Percentiles rank a stretch among this genome's conserved stretches.
phyloP scores from a whole-genome alignment of 1,140 invertebrate species.

The Anadara kagoshimensis region DNA sequence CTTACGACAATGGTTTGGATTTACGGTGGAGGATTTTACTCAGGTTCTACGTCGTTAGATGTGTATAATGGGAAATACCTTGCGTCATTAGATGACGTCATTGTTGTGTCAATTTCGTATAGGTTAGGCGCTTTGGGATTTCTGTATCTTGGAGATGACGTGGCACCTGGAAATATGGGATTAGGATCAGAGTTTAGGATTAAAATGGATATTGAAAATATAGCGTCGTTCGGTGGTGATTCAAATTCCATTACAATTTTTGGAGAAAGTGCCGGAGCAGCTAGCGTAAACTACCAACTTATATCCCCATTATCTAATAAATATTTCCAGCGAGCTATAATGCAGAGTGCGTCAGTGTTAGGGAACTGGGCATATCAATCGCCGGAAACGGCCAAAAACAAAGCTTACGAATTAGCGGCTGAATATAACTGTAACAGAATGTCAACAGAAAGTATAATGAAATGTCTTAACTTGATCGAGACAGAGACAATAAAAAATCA shows the following conservation, averaged over 20 bases:
- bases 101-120: too few relatives aligned
- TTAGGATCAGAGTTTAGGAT: constrained; percentile 80
- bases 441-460: background rate
- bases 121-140: constrained; percentile 82
- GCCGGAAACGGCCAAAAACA: constrained; percentile 84
- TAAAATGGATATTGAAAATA: constrained; percentile 84
- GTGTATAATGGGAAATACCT: constrained; percentile 88
- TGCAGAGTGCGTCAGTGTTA: constrained; percentile 78
- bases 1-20: constrained; percentile 95
- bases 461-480: constrained; percentile 76
- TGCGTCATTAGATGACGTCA: constrained; percentile 84
- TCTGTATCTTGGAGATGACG: constrained; percentile 78
- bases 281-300: constrained; percentile 91
- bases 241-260: constrained; percentile 80
- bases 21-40: constrained; percentile 94
- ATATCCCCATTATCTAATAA: constrained; percentile 87
- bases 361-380: constrained; percentile 93
- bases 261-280: constrained; percentile 79
- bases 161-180: constrained; percentile 59
- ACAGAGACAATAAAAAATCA: too few relatives aligned
- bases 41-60: constrained; percentile 91
- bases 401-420: constrained; percentile 74
- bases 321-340: constrained; percentile 86
- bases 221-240: constrained; percentile 83
- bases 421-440: constrained; percentile 25